Evolutionary conservation across 2,113 vertebrate genomes (phyloP).

Genomic region (Rhegmatorhina hoffmannsi): DNA sequence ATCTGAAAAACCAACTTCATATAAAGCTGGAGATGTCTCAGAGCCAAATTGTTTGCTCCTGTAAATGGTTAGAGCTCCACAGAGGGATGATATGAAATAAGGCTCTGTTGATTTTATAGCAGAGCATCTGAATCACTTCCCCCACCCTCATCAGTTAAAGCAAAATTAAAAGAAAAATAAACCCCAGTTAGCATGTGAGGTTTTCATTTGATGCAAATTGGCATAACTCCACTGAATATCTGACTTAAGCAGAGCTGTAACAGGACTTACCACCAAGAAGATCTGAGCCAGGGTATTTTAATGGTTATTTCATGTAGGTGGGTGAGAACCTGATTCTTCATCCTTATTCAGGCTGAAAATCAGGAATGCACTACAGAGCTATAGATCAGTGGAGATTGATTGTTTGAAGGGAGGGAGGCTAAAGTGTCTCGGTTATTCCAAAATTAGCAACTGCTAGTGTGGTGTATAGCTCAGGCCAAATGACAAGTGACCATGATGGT

Average conservation of each 20-base stretch:
- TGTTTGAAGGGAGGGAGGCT: neutral
- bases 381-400: neutral
- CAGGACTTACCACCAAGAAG: neutral
- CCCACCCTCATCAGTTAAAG: neutral
- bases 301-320: neutral
- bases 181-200: neutral
- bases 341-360: neutral
- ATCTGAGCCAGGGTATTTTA: neutral
- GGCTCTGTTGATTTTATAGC: conserved; percentile 9
- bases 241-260: neutral
- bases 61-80: neutral
- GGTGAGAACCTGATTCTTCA: neutral
- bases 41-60: neutral
- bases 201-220: neutral
- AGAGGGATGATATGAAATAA: conserved; percentile 15
- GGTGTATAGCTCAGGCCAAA: neutral
- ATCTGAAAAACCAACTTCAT: neutral
- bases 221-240: neutral
- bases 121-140: neutral
- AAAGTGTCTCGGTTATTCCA: conserved; percentile 22
- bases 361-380: neutral
- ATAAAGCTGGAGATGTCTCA: neutral
- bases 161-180: conserved; percentile 19
- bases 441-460: neutral
- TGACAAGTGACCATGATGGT: neutral